Conservation (phyloP, 2,888 invertebrate species). For the Cremastobaeus sp. region DNA sequence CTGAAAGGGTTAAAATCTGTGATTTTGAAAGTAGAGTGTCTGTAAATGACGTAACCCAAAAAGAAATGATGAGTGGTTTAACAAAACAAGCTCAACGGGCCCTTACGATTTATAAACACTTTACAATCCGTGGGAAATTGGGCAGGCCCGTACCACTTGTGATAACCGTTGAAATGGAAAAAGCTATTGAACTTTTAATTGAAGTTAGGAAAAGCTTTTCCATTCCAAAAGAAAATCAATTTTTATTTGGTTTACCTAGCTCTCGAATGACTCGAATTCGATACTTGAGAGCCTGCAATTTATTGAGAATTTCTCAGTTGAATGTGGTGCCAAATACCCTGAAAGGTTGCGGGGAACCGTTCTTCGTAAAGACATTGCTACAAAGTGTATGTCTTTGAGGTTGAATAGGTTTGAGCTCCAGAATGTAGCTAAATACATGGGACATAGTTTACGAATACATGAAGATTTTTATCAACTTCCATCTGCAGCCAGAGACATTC, state of each 20-base stretch:
- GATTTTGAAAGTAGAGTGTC: constrained; percentile 2
- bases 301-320: constrained; percentile 61
- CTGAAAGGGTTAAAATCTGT: background rate
- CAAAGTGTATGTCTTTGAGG: constrained; percentile 49
- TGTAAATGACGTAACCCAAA: background rate
- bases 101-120: constrained; percentile 7
- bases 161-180: constrained; percentile 29
- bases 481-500: background rate
- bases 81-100: background rate
- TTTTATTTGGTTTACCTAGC: constrained; percentile 56
- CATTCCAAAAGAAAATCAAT: constrained; percentile 42
- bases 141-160: constrained; percentile 45
- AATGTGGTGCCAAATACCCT: constrained; percentile 62
- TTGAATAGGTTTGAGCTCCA: constrained; percentile 19
- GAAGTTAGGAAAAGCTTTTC: constrained; percentile 24
- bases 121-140: constrained; percentile 45
- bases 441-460: constrained; percentile 53
- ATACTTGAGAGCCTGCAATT: constrained; percentile 62
- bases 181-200: constrained; percentile 47
- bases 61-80: background rate
- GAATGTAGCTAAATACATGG: constrained; percentile 55
- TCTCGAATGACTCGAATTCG: constrained; percentile 30
- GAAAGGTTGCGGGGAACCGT: constrained; percentile 57
- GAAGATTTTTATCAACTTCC: constrained; percentile 23
- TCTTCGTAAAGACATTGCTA: constrained; percentile 58